phyloP scores from a whole-genome alignment of 2,888 invertebrate genomes.

The Podabrus alpinus region DNA sequence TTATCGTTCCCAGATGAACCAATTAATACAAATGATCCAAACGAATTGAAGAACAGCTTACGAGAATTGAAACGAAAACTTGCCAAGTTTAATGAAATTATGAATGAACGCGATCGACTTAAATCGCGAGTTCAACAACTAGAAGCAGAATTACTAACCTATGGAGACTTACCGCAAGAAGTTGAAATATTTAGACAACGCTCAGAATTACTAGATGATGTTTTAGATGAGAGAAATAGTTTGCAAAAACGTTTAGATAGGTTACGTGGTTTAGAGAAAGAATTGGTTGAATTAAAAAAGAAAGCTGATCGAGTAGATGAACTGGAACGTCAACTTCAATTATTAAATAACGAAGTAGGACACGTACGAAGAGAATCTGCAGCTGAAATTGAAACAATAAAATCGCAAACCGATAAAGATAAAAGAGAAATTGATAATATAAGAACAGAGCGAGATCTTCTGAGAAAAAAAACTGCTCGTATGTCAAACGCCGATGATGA shows the following conservation, averaged over 20 bases:
- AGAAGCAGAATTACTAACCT: constrained; percentile 41
- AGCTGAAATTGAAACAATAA: constrained; percentile 3
- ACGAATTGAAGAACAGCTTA: not conserved
- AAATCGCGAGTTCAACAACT: constrained; percentile 40
- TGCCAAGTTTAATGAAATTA: constrained; percentile 24
- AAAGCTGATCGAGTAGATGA: constrained; percentile 36
- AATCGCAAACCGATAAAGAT: constrained; percentile 19
- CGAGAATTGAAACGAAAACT: constrained; percentile 6
- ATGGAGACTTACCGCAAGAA: constrained; percentile 42
- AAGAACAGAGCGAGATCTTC: constrained; percentile 34
- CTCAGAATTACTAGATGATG: constrained; percentile 42
- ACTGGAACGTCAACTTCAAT: constrained; percentile 40
- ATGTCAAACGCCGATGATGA: constrained; percentile 33
- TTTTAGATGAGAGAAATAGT: constrained; percentile 43
- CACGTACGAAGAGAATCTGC: constrained; percentile 1
- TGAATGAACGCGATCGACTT: constrained; percentile 43
- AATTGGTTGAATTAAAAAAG: constrained; percentile 35
- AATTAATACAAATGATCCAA: not conserved
- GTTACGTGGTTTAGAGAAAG: constrained; percentile 37
- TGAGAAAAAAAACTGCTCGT: constrained; percentile 35
- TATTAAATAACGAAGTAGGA: constrained; percentile 16
- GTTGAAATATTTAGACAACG: constrained; percentile 40
- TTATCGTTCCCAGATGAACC: not conserved
- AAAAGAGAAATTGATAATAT: constrained; percentile 20
- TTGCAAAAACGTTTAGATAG: constrained; percentile 42